Evolutionary conservation across 2,113 vertebrate genomes (phyloP), one percentile per base, ranked within the genome.

Genomic region (Lamprologus callipterus): DNA sequence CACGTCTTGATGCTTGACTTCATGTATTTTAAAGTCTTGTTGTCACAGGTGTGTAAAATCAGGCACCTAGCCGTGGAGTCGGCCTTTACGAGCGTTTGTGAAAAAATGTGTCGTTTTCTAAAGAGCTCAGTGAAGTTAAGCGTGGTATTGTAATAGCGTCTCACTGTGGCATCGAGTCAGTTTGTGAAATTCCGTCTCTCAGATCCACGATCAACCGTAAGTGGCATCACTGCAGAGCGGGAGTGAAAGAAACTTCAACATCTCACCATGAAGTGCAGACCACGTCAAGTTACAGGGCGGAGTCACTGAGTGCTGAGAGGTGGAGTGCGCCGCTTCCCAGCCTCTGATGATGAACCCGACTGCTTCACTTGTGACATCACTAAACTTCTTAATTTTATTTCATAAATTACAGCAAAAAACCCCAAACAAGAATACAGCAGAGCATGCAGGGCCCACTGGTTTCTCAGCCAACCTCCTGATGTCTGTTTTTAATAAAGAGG

Each of bases 281-380:
- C 35, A 21, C 7, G n/a, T 0, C 0, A 40, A 37, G 60, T 13
- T 21, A 1, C 7, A 12, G 31, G 60, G 10, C 1, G 3, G 60
- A 3, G 31, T 37, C 60, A 68, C 7, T n/a, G 33, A n/a, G 31
- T 3, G 60, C 60, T 6, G 31, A 3, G 2, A 7, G 4, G 60
- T n/a, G 16, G 58, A 33, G 28, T 11, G 28, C 2, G 1, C 9
- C 0, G 16, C 58, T 33, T 65, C 60, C 60, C 17, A 21, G 33
- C 17, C 31, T 35, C 31, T 35, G 60, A 37, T 35, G 17, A n/a
- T 65, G 10, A 65, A n/a, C 31, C 17, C 19, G 10, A 65, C 63
- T 23, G 19, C 63, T 21, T 40, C 3, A 40, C 4, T 37, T 68
- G 63, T 37, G 19, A 68, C 11, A 0, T 40, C 35, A 70, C 12